A percentile compares a stretch with the other conserved stretches of the same genome.
These are phyloP conservation scores for Montipora capitata DNA, from an alignment of 92 coral and sea anemone genomes.

Conservation along the genomic window DNA sequence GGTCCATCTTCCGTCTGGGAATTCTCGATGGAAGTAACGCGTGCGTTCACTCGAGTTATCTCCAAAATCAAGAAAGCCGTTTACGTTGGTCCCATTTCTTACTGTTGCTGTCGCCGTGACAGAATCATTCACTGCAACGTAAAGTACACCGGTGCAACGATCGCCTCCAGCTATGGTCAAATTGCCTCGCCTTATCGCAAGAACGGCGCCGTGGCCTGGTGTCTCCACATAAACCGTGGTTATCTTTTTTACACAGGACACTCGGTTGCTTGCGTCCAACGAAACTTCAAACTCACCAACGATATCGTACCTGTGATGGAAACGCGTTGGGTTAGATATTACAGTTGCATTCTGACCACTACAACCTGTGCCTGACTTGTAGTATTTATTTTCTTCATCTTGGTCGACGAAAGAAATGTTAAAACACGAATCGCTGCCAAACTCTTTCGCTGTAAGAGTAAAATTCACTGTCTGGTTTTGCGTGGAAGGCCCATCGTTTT, in stretches of 20 bases:
- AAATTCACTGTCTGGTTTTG: no score
- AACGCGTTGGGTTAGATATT: no score
- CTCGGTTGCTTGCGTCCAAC: slow-evolving; percentile 49
- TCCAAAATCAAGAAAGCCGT: slow-evolving; percentile 69
- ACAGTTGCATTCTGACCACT: no score
- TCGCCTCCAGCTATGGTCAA: not conserved
- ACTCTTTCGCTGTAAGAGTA: no score
- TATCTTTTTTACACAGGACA: slow-evolving; percentile 19
- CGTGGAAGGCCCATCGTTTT: no score
- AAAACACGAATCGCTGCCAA: no score
- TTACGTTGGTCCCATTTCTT: slow-evolving; percentile 80
- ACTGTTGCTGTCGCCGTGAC: slow-evolving; percentile 52
- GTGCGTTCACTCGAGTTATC: slow-evolving; percentile 28
- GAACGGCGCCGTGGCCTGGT: slow-evolving; percentile 10
- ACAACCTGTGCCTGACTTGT: no score
- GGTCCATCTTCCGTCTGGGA: slow-evolving; percentile 54
- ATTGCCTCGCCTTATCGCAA: not conserved
- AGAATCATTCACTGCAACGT: slow-evolving; percentile 52
- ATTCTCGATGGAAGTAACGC: slow-evolving; percentile 27
- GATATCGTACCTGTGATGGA: not conserved
- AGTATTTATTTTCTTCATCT: no score
- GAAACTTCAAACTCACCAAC: slow-evolving; percentile 31
- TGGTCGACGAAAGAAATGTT: no score
- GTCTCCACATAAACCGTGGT: slow-evolving; percentile 69
- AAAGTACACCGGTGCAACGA: slow-evolving; percentile 41